Percentiles rank a stretch among this genome's conserved stretches.
Conservation (phyloP, 1,140 invertebrate species). For the Hyposmocoma kahamanoa region DNA sequence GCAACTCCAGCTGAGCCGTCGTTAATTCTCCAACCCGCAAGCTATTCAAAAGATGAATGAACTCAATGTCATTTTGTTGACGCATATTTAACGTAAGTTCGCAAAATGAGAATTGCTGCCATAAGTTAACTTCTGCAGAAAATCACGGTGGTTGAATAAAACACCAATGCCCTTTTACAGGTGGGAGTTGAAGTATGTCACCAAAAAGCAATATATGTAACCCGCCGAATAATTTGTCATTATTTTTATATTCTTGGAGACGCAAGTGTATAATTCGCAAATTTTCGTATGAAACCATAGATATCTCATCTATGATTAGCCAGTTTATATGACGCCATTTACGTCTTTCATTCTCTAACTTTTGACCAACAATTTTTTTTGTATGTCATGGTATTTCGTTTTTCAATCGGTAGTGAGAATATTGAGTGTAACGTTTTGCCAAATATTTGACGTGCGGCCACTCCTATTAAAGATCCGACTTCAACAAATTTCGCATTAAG, state of each 20-base stretch:
- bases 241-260: slow-evolving; percentile 28
- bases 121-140: slow-evolving; percentile 39
- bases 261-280: slow-evolving; percentile 49
- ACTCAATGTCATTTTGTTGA: slow-evolving; percentile 21
- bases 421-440: slow-evolving; percentile 32
- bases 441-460: slow-evolving; percentile 33
- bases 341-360: slow-evolving; percentile 36
- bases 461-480: slow-evolving; percentile 36
- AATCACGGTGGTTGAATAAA: slow-evolving; percentile 40
- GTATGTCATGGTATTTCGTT: slow-evolving; percentile 37
- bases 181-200: slow-evolving; percentile 50
- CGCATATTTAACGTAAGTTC: slow-evolving; percentile 49
- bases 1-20: slow-evolving; percentile 5
- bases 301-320: slow-evolving; percentile 62
- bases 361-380: slow-evolving; percentile 43
- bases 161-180: slow-evolving; percentile 20
- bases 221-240: slow-evolving; percentile 13
- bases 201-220: slow-evolving; percentile 45
- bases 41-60: slow-evolving; percentile 24
- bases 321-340: slow-evolving; percentile 49
- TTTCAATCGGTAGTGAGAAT: slow-evolving; percentile 46
- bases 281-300: slow-evolving; percentile 48
- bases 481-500: slow-evolving; percentile 24
- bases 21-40: slow-evolving; percentile 18
- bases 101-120: slow-evolving; percentile 36